Percentiles rank a stretch among this genome's conserved stretches.
phyloP scores from a whole-genome alignment of 2,113 vertebrate genomes.

The Dermatemys mawii region DNA sequence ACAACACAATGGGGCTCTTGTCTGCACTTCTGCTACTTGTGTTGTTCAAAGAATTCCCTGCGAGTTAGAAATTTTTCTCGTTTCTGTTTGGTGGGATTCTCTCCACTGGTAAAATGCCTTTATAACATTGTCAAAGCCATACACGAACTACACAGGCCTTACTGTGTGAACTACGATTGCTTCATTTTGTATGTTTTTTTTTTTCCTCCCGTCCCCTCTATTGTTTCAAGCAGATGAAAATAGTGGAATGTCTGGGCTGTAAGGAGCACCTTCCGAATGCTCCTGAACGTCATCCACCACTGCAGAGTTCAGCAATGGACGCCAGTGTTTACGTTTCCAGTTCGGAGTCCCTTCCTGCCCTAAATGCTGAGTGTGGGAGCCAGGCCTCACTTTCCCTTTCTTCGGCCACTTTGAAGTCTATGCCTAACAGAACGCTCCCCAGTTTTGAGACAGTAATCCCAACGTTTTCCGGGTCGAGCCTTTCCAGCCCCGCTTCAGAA shows the following conservation, averaged over 20 bases:
- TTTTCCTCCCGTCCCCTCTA: background rate
- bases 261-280: background rate
- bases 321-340: background rate
- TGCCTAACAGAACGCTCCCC: background rate
- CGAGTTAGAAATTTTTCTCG: background rate
- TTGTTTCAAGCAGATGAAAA: background rate
- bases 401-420: conserved; percentile 5
- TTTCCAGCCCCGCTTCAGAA: conserved; percentile 53
- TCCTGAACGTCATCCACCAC: background rate
- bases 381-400: background rate
- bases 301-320: conserved; percentile 43
- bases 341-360: background rate
- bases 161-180: background rate
- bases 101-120: background rate
- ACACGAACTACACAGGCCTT: background rate
- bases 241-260: background rate
- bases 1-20: background rate
- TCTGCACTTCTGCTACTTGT: background rate
- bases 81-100: background rate
- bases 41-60: background rate
- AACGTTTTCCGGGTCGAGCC: conserved; percentile 26
- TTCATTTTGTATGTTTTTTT: rapidly evolving
- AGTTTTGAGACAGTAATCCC: background rate
- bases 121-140: background rate
- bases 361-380: background rate